These are phyloP conservation scores for Lumbricus terrestris DNA, from an alignment of 2,888 invertebrate genomes.

Conservation along the genomic window DNA sequence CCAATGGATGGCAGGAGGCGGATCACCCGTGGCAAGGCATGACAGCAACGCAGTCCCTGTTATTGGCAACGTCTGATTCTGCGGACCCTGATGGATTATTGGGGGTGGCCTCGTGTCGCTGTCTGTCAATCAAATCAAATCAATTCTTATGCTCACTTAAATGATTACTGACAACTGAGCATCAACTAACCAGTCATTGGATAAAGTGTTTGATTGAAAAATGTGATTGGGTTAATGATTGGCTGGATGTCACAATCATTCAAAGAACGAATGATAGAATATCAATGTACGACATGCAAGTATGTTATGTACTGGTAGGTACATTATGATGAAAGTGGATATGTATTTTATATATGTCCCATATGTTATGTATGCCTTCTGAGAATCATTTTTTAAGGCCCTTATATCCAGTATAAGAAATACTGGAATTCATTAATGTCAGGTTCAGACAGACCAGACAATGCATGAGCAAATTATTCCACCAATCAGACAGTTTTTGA, in stretches of 20 bases:
- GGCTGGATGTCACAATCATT: neutral
- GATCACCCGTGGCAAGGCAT: slow-evolving; percentile 75
- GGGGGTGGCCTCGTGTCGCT: slow-evolving; percentile 67
- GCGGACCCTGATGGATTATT: slow-evolving; percentile 80
- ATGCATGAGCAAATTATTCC: neutral
- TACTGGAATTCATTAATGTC: neutral
- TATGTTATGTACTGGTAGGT: no score
- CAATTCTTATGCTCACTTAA: neutral
- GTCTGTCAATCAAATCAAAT: slow-evolving; percentile 41
- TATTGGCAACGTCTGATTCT: slow-evolving; percentile 80
- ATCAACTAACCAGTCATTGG: neutral
- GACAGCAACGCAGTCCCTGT: slow-evolving; percentile 76
- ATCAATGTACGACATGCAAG: no score
- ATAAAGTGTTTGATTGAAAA: neutral
- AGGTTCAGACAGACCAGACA: neutral
- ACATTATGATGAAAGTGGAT: no score
- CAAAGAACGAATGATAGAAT: no score
- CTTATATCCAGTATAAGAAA: no score
- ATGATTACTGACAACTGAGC: neutral
- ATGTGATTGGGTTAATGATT: neutral
- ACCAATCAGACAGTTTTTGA: neutral
- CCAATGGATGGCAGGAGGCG: slow-evolving; percentile 72
- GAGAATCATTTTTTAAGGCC: no score
- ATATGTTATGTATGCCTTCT: no score
- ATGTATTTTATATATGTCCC: no score